Base-by-base conservation (phyloP, 2,888 invertebrate species). In the Torymus auratus region DNA sequence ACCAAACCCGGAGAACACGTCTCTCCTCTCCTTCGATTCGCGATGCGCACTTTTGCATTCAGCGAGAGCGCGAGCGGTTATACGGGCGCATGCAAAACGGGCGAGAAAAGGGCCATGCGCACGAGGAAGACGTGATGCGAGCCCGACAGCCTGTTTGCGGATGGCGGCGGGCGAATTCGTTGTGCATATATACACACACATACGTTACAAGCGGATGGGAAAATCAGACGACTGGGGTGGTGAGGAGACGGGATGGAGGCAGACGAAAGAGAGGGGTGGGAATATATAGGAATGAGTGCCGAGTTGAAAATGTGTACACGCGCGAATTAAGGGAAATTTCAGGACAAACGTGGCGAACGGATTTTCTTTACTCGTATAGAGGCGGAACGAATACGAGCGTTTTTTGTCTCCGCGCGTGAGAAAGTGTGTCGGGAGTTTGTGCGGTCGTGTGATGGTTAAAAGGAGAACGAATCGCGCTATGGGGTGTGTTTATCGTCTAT, bases 281-380 rank as follows among this genome's bases (percentile, higher is more conserved):
- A 15, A 61, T 53, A 20, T 55, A 10, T 41, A 41, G 41, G 7
- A 41, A 41, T 7, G 41, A 5, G 41, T 7, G 41, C 7, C 7
- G 41, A 41, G 41, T 41, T 41, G 41, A 41, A 41, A 41, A 41
- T 20, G 11, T 41, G 50, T 71, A 15, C 20, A 20, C 17, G 5
- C 55, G 28, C 41, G 65, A 56, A 73, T 58, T 72, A 64, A 62
- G 23, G 62, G 23, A 28, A 55, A 64, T 62, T 72, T 55, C 17
- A 14, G 41, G 14, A 64, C 62, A 64, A 64, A 64, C n/a, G 41
- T 7, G 41, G 41, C n/a, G n/a, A 14, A 14, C 14, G 10, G 15
- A 64, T 28, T 41, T 64, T 41, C 41, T 41, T 7, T 41, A 41
- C 41, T 41, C 41, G 5, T 10, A 10, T 10, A 10, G 41, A 41